A percentile compares a stretch with the other conserved stretches of the same genome.
These are phyloP conservation scores for Andrena cerasifolii DNA, from an alignment of 1,140 invertebrate genomes.

Conservation along the genomic window DNA sequence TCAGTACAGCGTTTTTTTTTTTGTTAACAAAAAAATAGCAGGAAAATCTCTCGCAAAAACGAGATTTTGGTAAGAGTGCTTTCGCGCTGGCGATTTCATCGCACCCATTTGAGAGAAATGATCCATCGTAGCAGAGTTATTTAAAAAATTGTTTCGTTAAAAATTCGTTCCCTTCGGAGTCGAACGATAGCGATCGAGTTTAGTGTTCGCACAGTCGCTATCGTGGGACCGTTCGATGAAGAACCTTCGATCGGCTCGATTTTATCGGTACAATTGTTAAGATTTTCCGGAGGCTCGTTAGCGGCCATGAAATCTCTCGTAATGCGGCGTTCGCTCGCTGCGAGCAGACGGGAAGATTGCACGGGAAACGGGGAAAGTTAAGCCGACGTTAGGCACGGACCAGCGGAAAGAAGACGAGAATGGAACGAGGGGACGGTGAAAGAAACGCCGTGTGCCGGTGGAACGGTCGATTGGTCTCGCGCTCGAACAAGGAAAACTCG, in stretches of 20 bases:
- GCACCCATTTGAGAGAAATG: not conserved
- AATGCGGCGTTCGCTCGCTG: not conserved
- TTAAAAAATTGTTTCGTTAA: not conserved
- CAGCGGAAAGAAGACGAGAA: slow-evolving; percentile 32
- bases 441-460: not conserved
- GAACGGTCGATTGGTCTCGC: slow-evolving; percentile 18
- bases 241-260: not conserved
- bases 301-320: slow-evolving; percentile 12
- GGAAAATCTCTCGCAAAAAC: not conserved
- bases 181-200: not conserved
- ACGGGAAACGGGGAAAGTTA: slow-evolving; percentile 8
- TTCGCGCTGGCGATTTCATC: not conserved
- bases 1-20: not conserved
- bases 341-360: slow-evolving; percentile 14
- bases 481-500: slow-evolving; percentile 9
- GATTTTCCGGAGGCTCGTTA: not conserved
- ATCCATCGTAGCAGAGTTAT: not conserved
- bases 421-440: not conserved
- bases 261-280: no score
- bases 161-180: not conserved
- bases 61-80: no score
- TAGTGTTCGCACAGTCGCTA: no score
- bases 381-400: not conserved
- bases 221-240: not conserved
- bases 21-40: slow-evolving; percentile 20